Percentiles rank a stretch among this genome's conserved stretches.
Conservation (phyloP, 2,113 vertebrate species). For the Centrocercus urophasianus region DNA sequence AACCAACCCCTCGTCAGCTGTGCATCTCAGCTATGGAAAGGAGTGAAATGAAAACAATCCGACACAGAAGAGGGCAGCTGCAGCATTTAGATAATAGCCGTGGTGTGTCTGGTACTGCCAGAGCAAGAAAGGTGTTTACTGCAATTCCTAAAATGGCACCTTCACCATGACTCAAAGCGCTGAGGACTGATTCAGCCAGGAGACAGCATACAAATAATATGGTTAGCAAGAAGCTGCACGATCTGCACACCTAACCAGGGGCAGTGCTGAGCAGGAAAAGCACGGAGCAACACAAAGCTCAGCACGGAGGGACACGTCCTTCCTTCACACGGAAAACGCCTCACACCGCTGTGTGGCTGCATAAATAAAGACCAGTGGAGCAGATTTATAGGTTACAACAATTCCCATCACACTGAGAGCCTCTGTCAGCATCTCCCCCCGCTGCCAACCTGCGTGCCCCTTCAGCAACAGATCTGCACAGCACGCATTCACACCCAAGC, state of each 20-base stretch:
- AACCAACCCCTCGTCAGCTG: background rate
- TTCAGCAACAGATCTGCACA: background rate
- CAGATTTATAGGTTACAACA: background rate
- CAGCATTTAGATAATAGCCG: background rate
- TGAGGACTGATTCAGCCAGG: background rate
- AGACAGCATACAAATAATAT: background rate
- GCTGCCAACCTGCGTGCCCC: fast-evolving
- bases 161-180: background rate
- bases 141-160: constrained; percentile 33
- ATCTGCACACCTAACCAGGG: background rate
- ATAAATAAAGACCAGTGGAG: fast-evolving
- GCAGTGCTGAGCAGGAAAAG: background rate
- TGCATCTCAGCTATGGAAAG: background rate
- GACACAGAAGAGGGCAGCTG: background rate
- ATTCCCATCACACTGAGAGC: background rate
- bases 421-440: background rate
- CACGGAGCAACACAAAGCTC: background rate
- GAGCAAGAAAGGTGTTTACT: constrained; percentile 23
- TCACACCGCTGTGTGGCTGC: fast-evolving
- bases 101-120: background rate
- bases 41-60: background rate
- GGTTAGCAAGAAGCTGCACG: constrained; percentile 1
- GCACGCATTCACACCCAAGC: background rate
- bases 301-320: background rate
- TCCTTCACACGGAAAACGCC: fast-evolving